Percentiles rank a stretch among this genome's conserved stretches.
phyloP scores from a whole-genome alignment of 2,888 invertebrate species.

The Platycheirus rosarum region DNA sequence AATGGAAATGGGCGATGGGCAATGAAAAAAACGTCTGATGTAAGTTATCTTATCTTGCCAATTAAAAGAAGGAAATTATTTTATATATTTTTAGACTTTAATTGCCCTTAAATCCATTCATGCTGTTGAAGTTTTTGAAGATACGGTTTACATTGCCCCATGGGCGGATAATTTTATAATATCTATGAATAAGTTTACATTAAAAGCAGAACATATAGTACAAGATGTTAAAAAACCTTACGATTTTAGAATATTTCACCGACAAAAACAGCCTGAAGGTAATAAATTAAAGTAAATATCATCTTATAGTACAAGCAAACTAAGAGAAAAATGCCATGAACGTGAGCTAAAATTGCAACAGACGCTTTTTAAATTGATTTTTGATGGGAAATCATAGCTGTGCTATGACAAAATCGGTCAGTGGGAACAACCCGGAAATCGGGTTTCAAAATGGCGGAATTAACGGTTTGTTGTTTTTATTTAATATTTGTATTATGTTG shows the following conservation, averaged over 20 bases:
- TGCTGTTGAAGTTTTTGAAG: slow-evolving; percentile 89
- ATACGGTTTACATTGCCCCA: slow-evolving; percentile 88
- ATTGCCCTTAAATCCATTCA: slow-evolving; percentile 83
- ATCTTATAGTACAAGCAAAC: too few relatives aligned
- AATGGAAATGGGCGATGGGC: slow-evolving; percentile 86
- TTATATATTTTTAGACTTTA: slow-evolving; percentile 77
- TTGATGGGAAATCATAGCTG: too few relatives aligned
- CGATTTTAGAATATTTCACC: slow-evolving; percentile 89
- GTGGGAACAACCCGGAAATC: too few relatives aligned
- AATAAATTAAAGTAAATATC: too few relatives aligned
- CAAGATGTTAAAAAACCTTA: slow-evolving; percentile 85
- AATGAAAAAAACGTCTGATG: slow-evolving; percentile 80
- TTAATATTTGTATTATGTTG: too few relatives aligned
- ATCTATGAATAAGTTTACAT: slow-evolving; percentile 85
- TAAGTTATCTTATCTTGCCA: slow-evolving; percentile 74
- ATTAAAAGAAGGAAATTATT: too few relatives aligned
- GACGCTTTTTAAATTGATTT: too few relatives aligned
- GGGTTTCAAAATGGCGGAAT: too few relatives aligned
- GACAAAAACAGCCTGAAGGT: slow-evolving; percentile 90
- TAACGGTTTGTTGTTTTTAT: too few relatives aligned
- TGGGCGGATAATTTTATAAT: slow-evolving; percentile 87
- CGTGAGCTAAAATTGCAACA: too few relatives aligned
- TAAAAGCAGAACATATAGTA: slow-evolving; percentile 83
- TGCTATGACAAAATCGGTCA: too few relatives aligned
- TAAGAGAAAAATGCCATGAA: too few relatives aligned